A percentile compares a stretch with the other conserved stretches of the same genome.
Evolutionary conservation across 2,113 vertebrate genomes (phyloP).

Genomic region (Chaetops frenatus): DNA sequence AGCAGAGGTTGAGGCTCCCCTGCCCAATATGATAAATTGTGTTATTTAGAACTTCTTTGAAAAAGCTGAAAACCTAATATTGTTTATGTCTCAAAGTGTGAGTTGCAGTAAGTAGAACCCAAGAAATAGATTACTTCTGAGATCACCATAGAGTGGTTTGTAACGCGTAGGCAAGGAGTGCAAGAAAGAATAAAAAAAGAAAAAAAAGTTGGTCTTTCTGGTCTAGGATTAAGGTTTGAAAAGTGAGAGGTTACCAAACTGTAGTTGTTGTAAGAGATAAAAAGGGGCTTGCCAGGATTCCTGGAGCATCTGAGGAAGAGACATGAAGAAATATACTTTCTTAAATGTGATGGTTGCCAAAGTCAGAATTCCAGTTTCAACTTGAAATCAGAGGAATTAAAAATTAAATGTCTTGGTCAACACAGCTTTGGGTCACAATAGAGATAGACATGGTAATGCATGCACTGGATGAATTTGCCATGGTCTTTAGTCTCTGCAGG

Average conservation of each 20-base stretch:
- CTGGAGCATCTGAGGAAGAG: not conserved
- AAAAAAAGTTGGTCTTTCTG: not conserved
- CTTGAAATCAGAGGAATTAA: not conserved
- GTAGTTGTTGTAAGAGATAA: not conserved
- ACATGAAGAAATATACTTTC: not conserved
- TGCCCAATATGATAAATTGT: not conserved
- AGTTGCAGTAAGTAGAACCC: not conserved
- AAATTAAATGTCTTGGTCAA: not conserved
- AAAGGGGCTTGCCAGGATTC: not conserved
- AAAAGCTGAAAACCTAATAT: not conserved
- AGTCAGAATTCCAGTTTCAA: not conserved
- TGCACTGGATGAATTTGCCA: not conserved
- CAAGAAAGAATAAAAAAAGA: not conserved
- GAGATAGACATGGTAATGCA: not conserved
- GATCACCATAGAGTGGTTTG: not conserved
- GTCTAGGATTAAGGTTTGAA: not conserved
- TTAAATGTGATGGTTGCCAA: not conserved
- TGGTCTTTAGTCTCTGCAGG: not conserved
- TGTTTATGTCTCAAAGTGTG: not conserved
- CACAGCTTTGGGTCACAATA: not conserved
- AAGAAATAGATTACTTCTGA: not conserved
- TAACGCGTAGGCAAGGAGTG: not conserved
- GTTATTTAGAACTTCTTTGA: not conserved
- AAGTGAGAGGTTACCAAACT: not conserved
- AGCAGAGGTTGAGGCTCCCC: not conserved